Base-by-base conservation (phyloP, 2,888 invertebrate species). In the Coleophora flavipennella region DNA sequence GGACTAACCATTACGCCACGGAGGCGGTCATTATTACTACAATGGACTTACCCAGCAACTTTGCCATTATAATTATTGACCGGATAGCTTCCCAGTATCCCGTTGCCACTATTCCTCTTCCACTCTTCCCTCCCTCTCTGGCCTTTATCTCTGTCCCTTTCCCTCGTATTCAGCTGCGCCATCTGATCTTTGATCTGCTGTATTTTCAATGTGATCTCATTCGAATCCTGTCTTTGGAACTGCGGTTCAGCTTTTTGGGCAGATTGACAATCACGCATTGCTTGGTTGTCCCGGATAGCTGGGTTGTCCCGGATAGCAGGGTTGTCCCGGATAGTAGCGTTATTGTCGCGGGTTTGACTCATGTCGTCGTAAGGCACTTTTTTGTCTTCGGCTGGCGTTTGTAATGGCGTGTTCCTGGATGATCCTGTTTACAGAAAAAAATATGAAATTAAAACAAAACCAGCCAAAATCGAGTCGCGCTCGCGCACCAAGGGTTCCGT, bases 141-240 rank as follows among this genome's bases (percentile, higher is more conserved):
- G 6, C 20, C 6, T 6, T 20, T 20, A 6, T n/a, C n/a, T n/a
- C n/a, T 39, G 13, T 39, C 20, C 36, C 32, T 38, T 36, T 26
- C 45, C 43, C 12, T 38, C 44, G 13, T 53, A 38, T 63, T 65
- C 41, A 71, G 13, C 1, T 62, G 57, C 0, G 67, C 61, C 74
- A 78, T 72, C 39, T 77, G 74, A 2, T 62, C 64, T 10, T 73
- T 76, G 1, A 81, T 78, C 53, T 80, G 76, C 2, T 78, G 74
- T 36, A 83, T 76, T 26, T 69, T 76, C 0, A 53, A 53, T 0
- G 71, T 67, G 4, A 80, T 69, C 3, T 81, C 80, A 12, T 45
- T 55, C 1, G 56, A 50, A 33, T 55, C 49, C 26, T 50, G 46
- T 4, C 53, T 36, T 7, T 32, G 38, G 1, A 40, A 25, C 13